These are phyloP conservation scores for Ophraella communa DNA, from an alignment of 2,888 invertebrate genomes.

Conservation along the genomic window DNA sequence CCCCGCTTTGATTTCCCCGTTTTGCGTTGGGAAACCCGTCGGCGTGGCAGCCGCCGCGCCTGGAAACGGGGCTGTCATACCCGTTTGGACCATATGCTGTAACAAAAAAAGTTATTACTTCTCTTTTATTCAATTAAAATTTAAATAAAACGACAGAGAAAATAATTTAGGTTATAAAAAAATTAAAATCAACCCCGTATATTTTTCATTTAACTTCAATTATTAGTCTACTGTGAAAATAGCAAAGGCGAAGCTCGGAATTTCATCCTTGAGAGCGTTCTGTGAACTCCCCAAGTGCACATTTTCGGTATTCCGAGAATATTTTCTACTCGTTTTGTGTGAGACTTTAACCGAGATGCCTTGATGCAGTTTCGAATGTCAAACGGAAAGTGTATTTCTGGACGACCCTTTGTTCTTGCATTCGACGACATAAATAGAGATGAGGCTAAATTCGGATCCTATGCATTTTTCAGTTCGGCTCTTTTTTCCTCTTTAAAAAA, in stretches of 20 bases:
- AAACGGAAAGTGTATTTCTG: constrained; percentile 22
- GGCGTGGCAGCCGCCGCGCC: constrained; percentile 28
- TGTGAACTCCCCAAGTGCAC: constrained; percentile 25
- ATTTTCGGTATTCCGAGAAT: constrained; percentile 18
- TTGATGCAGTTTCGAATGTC: constrained; percentile 17
- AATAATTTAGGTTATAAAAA: too few species aligned
- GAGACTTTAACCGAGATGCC: constrained; percentile 5
- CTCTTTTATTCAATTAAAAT: too few species aligned
- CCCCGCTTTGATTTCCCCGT: constrained; percentile 60
- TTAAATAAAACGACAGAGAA: too few species aligned
- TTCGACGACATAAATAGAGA: constrained; percentile 12
- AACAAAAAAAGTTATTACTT: constrained; percentile 61
- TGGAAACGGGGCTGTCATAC: constrained; percentile 69
- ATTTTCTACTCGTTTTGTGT: not conserved
- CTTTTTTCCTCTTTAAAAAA: not conserved
- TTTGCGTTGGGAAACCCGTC: constrained; percentile 50
- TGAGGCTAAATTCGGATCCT: constrained; percentile 7
- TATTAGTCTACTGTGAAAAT: not conserved
- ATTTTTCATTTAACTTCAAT: too few species aligned
- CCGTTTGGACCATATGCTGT: constrained; percentile 93
- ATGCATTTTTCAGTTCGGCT: not conserved
- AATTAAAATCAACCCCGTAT: not conserved
- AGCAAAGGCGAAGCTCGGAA: not conserved
- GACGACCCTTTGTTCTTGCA: constrained; percentile 24
- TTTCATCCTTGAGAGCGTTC: constrained; percentile 32